Percentiles rank a stretch among this genome's conserved stretches.
phyloP scores from a whole-genome alignment of 2,888 invertebrate species.

The Trichacis sp. region DNA sequence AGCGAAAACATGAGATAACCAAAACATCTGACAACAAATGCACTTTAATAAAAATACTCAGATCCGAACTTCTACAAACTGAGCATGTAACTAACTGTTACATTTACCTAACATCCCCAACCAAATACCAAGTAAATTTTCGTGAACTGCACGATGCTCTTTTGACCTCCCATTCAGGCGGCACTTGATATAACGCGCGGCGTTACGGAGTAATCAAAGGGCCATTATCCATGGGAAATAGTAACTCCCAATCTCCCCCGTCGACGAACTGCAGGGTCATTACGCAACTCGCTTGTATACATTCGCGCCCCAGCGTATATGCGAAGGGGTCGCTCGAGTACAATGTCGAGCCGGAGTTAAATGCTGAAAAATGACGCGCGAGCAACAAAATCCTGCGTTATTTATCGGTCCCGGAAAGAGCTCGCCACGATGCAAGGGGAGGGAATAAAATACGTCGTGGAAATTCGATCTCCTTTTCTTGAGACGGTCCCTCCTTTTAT shows the following conservation, averaged over 20 bases:
- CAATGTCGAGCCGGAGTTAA: constrained; percentile 60
- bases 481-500: constrained; percentile 34
- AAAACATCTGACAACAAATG: too few relatives aligned
- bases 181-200: constrained; percentile 63
- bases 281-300: constrained; percentile 44
- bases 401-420: too few relatives aligned
- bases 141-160: constrained; percentile 28
- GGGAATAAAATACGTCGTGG: too few relatives aligned
- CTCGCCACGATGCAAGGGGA: too few relatives aligned
- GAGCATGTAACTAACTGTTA: too few relatives aligned
- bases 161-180: constrained; percentile 50
- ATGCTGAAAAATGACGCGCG: constrained; percentile 59
- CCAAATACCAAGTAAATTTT: too few relatives aligned
- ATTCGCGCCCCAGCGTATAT: constrained; percentile 13
- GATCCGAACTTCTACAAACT: too few relatives aligned
- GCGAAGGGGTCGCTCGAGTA: constrained; percentile 49
- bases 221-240: constrained; percentile 68
- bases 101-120: too few relatives aligned
- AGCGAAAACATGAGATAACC: too few relatives aligned
- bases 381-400: not conserved
- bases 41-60: too few relatives aligned
- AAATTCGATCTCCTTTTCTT: constrained; percentile 35
- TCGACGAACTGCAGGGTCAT: constrained; percentile 50
- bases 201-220: constrained; percentile 68
- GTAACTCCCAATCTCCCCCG: constrained; percentile 53